Evolutionary conservation across 1,140 invertebrate species (phyloP).

Genomic region (Harlomillsia oculata): DNA sequence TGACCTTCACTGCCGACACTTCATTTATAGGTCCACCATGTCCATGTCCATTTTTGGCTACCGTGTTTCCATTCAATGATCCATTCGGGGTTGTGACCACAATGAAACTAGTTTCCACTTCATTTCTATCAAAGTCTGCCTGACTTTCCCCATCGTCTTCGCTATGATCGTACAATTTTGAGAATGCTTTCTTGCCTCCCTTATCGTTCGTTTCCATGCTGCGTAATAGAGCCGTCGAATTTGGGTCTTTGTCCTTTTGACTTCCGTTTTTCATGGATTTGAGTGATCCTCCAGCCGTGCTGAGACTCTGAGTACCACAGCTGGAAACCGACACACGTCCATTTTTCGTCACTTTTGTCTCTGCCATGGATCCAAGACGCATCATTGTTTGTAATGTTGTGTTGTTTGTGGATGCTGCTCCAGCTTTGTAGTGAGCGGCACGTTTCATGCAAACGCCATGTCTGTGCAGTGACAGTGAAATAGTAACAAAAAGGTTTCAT

Average conservation of each 20-base stretch:
- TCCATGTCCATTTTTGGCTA: neutral
- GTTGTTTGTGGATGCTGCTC: constrained; percentile 25
- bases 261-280: neutral
- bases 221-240: no score
- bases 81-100: no score
- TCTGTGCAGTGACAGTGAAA: constrained; percentile 9
- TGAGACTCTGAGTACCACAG: neutral
- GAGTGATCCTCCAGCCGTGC: neutral
- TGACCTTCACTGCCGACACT: neutral
- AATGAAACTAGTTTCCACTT: constrained; percentile 29
- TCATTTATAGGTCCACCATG: neutral
- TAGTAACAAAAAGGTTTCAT: neutral
- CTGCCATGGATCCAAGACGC: constrained; percentile 27
- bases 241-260: no score
- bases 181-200: neutral
- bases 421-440: constrained; percentile 28
- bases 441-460: constrained; percentile 33
- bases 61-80: no score
- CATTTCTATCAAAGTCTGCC: constrained; percentile 1
- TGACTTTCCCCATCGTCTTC: neutral
- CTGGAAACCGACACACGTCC: constrained; percentile 14
- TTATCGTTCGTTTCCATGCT: neutral
- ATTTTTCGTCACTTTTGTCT: constrained; percentile 23
- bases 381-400: constrained; percentile 35
- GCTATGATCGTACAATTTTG: neutral